Evolutionary conservation across 2,113 vertebrate genomes (phyloP).

Genomic region (Xenopus tropicalis): UCB_Xtro_10.0 CM004451.2:78791001-78791500

Average conservation of each 20-base stretch:
- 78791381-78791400: too few species aligned
- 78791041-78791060: slow-evolving; percentile 55
- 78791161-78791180: slow-evolving; percentile 60
- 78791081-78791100: slow-evolving; percentile 47
- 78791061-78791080: slow-evolving; percentile 54
- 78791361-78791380: too few species aligned
- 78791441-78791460: too few species aligned
- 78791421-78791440: too few species aligned
- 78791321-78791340: too few species aligned
- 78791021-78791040: slow-evolving; percentile 50
- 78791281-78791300: slow-evolving; percentile 51
- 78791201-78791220: slow-evolving; percentile 61
- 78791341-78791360: too few species aligned
- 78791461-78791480: too few species aligned
- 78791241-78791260: slow-evolving; percentile 48
- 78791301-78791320: too few species aligned
- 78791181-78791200: slow-evolving; percentile 56
- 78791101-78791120: slow-evolving; percentile 49
- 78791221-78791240: slow-evolving; percentile 53
- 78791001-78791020: slow-evolving; percentile 48
- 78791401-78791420: too few species aligned
- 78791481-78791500: too few species aligned
- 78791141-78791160: slow-evolving; percentile 56
- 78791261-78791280: slow-evolving; percentile 48
- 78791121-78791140: slow-evolving; percentile 52